Conservation (phyloP, 1,140 invertebrate genomes). For the Cotesia typhae region DNA sequence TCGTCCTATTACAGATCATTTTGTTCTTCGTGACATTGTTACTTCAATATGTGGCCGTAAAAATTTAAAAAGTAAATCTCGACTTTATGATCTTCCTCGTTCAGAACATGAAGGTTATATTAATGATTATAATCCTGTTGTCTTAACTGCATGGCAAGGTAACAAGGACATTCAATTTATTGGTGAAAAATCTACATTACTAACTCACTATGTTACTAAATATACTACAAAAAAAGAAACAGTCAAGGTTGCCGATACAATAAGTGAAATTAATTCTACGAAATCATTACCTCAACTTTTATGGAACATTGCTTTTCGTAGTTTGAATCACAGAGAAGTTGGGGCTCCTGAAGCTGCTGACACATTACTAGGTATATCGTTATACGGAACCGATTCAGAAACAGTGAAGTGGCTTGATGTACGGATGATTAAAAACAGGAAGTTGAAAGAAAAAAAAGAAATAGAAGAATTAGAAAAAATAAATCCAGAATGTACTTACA, state of each 20-base stretch:
- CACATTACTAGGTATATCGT: conserved; percentile 23
- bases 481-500: conserved; percentile 8
- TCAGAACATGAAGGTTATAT: too few relatives aligned
- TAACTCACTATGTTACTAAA: conserved; percentile 15
- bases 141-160: too few relatives aligned
- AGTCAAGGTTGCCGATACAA: conserved; percentile 25
- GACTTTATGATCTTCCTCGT: too few relatives aligned
- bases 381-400: conserved; percentile 38
- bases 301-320: conserved; percentile 32
- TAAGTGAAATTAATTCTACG: conserved; percentile 38
- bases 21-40: too few relatives aligned
- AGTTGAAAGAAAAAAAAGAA: background rate
- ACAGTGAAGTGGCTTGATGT: conserved; percentile 40
- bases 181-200: too few relatives aligned
- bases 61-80: too few relatives aligned
- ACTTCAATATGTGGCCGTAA: too few relatives aligned
- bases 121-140: too few relatives aligned
- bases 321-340: conserved; percentile 32
- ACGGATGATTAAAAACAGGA: background rate
- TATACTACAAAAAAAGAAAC: conserved; percentile 32
- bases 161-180: too few relatives aligned
- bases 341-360: conserved; percentile 36
- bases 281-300: conserved; percentile 36
- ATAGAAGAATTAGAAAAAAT: background rate
- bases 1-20: conserved; percentile 16